These are phyloP conservation scores for Muscicapa comitata DNA, from an alignment of 2,797 vertebrate species.

Conservation along the genomic window DNA sequence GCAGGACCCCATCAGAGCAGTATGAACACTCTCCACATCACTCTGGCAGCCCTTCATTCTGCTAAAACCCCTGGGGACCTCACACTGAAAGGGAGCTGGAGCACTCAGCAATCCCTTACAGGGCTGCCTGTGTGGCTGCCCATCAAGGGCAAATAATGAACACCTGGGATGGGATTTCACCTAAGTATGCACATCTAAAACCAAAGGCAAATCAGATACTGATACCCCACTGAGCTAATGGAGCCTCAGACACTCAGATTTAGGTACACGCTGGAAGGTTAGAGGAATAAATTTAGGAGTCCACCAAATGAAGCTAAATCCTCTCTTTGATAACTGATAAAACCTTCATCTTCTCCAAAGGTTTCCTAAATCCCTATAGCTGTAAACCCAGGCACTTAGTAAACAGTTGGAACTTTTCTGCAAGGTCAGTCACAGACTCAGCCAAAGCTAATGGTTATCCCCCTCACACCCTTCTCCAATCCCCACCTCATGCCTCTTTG, in stretches of 20 bases:
- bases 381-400: neutral
- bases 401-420: neutral
- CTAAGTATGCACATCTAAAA: neutral
- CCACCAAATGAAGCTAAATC: neutral
- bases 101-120: neutral
- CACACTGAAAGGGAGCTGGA: neutral
- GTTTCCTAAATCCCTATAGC: neutral
- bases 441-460: neutral
- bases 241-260: neutral
- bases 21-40: neutral
- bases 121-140: neutral
- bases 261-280: neutral
- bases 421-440: neutral
- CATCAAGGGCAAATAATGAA: neutral
- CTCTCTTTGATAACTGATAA: neutral
- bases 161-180: neutral
- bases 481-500: neutral
- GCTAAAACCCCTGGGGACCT: neutral
- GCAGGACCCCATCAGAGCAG: fast-evolving
- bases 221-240: neutral
- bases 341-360: neutral
- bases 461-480: fast-evolving
- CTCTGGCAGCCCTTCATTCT: neutral
- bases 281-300: neutral
- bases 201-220: neutral